Conservation (phyloP, 2,113 vertebrate genomes). For the Pipra filicauda region DNA sequence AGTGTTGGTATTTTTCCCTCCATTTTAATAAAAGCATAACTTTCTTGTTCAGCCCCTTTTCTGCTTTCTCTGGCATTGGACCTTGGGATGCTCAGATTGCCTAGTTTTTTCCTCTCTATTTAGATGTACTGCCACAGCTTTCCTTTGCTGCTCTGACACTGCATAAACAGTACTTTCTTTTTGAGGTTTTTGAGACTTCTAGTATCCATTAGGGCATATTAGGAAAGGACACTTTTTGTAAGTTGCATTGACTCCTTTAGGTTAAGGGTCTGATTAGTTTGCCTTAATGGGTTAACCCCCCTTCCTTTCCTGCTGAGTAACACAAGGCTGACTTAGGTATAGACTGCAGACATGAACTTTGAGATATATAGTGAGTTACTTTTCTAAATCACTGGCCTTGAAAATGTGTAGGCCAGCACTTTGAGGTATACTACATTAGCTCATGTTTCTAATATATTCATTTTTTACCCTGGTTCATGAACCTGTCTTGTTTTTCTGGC, state of each 20-base stretch:
- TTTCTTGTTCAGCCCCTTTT: neutral
- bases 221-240: neutral
- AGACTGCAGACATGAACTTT: neutral
- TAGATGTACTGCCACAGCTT: neutral
- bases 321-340: neutral
- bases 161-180: neutral
- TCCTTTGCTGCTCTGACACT: neutral
- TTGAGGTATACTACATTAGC: neutral
- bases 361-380: neutral
- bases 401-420: neutral
- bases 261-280: neutral
- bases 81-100: neutral
- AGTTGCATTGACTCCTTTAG: neutral
- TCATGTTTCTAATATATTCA: neutral
- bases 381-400: neutral
- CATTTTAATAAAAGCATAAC: neutral
- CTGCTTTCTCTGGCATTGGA: neutral
- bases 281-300: neutral
- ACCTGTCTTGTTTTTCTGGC: neutral
- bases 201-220: neutral
- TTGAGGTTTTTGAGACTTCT: neutral
- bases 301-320: rapidly evolving
- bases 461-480: neutral
- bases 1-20: neutral
- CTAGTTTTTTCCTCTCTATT: neutral